phyloP scores from a whole-genome alignment of 2,797 vertebrate genomes.

The Todus mexicanus region DNA sequence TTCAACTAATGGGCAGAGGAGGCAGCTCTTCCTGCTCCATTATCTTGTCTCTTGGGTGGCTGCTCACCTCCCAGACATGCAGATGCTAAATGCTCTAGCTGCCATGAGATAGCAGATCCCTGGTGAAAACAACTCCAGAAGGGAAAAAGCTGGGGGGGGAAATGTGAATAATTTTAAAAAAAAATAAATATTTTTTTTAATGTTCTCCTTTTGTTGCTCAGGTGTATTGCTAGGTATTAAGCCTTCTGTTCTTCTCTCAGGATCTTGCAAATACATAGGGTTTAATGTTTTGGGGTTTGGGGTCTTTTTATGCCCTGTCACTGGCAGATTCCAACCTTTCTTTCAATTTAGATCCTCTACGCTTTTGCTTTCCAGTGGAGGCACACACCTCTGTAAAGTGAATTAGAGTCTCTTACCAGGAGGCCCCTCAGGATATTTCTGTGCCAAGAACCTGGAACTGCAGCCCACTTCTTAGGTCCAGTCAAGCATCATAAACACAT shows the following conservation, averaged over 20 bases:
- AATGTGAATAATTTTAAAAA: no score
- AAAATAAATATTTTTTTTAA: not conserved
- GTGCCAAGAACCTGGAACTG: not conserved
- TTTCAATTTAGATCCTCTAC: not conserved
- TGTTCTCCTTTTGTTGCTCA: not conserved
- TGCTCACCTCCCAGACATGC: not conserved
- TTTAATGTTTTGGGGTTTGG: not conserved
- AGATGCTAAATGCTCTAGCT: not conserved
- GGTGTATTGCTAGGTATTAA: not conserved
- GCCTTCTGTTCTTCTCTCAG: not conserved
- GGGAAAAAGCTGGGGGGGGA: not conserved
- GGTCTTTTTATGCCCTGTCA: not conserved
- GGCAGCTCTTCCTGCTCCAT: slow-evolving; percentile 46
- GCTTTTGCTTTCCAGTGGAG: not conserved
- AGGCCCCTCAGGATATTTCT: not conserved
- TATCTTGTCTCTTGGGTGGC: slow-evolving; percentile 46
- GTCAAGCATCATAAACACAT: not conserved
- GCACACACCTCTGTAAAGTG: not conserved
- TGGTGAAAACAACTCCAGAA: not conserved
- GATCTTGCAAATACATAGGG: not conserved
- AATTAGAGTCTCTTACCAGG: not conserved
- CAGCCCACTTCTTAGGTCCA: not conserved
- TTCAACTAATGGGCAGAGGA: slow-evolving; percentile 44
- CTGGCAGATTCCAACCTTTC: not conserved
- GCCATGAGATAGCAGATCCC: not conserved